phyloP scores from a whole-genome alignment of 2,888 invertebrate genomes.

The Folsomia manolachei region DNA sequence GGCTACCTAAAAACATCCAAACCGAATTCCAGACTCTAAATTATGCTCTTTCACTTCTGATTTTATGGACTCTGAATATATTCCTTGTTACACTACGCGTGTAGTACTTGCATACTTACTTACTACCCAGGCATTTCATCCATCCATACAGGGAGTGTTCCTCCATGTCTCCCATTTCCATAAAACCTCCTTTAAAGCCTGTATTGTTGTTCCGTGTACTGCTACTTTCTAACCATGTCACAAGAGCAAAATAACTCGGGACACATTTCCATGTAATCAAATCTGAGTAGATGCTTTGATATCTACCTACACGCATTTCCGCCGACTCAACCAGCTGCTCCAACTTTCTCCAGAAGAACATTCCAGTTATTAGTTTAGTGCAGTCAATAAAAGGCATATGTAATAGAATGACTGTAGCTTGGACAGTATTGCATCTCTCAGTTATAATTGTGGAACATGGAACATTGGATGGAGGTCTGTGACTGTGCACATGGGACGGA shows the following conservation, averaged over 20 bases:
- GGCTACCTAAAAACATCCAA: too few relatives aligned
- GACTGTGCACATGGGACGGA: neutral
- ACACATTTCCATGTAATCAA: neutral
- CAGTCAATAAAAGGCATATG: too few relatives aligned
- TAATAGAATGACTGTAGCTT: too few relatives aligned
- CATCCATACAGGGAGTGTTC: neutral
- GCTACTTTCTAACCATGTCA: neutral
- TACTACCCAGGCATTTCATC: too few relatives aligned
- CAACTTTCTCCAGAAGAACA: neutral
- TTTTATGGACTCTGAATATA: constrained; percentile 16
- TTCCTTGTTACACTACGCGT: neutral
- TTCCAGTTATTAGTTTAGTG: too few relatives aligned
- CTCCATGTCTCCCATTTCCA: neutral
- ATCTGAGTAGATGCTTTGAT: neutral
- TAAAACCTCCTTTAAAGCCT: neutral
- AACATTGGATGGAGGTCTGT: too few relatives aligned
- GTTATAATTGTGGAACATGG: too few relatives aligned
- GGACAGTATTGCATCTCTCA: too few relatives aligned
- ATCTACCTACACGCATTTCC: neutral
- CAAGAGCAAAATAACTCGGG: neutral
- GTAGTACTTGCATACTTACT: neutral
- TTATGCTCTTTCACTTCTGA: constrained; percentile 12
- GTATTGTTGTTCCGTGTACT: neutral
- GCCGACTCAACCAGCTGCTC: neutral
- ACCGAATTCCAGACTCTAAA: constrained; percentile 1